These are phyloP conservation scores for Enteromius trimaculatus DNA, from an alignment of 2,797 vertebrate genomes.

Conservation along the genomic window DNA sequence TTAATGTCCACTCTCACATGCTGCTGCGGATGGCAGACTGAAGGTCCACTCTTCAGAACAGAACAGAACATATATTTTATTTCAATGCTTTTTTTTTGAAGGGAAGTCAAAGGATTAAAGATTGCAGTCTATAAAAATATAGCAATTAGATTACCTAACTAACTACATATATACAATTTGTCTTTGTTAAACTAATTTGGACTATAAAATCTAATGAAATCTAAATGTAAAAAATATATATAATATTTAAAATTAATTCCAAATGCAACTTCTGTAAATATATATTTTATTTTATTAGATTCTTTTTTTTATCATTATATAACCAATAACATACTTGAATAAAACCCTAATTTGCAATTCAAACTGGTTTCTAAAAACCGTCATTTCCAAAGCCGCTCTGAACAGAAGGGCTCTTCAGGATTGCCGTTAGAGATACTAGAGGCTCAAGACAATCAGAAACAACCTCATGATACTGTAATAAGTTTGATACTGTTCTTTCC, in stretches of 20 bases:
- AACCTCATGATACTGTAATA: background rate
- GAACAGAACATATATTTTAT: constrained; percentile 20
- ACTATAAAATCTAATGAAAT: fast-evolving
- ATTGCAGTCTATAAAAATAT: background rate
- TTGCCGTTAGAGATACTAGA: constrained; percentile 19
- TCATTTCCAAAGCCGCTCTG: background rate
- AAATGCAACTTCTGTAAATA: background rate
- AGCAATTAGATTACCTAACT: background rate
- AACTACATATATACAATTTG: background rate
- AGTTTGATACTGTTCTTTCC: background rate
- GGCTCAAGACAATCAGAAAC: constrained; percentile 8
- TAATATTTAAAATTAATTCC: background rate
- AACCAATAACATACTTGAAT: constrained; percentile 21
- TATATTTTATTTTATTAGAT: background rate
- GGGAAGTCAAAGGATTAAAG: background rate
- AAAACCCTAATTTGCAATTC: constrained; percentile 46
- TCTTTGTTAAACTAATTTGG: background rate
- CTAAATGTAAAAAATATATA: background rate
- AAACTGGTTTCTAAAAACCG: constrained; percentile 30
- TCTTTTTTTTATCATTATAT: background rate
- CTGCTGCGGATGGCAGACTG: background rate
- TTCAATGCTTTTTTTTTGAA: background rate
- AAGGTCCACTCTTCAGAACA: background rate
- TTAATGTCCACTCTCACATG: constrained; percentile 41
- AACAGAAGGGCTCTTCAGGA: constrained; percentile 36